Evolutionary conservation across 2,797 vertebrate species (phyloP).

Genomic region (Phaenicophaeus curvirostris): DNA sequence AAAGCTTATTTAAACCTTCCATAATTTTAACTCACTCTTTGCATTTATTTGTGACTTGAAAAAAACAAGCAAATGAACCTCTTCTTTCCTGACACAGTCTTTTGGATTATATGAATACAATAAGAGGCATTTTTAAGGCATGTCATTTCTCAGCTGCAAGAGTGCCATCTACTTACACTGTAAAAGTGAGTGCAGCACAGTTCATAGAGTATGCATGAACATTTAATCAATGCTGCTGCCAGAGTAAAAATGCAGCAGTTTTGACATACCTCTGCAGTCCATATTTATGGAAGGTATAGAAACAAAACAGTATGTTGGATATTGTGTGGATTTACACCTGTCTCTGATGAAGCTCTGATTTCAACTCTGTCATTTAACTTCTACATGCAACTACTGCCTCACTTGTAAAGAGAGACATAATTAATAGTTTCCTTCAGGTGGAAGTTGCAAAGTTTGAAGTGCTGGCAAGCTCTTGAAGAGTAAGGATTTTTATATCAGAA

Average conservation of each 20-base stretch:
- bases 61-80: neutral
- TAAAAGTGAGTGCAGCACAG: neutral
- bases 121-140: neutral
- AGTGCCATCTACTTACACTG: neutral
- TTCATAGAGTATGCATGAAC: neutral
- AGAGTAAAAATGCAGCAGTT: neutral
- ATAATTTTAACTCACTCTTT: neutral
- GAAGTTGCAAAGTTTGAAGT: neutral
- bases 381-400: neutral
- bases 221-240: conserved; percentile 15
- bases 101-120: neutral
- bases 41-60: neutral
- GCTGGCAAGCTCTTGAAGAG: neutral
- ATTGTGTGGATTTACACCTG: neutral
- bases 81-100: neutral
- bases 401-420: neutral
- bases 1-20: neutral
- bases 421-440: neutral
- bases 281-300: neutral
- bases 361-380: neutral
- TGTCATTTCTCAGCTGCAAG: conserved; percentile 7
- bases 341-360: neutral
- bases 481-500: neutral
- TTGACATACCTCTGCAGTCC: neutral
- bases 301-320: neutral